Evolutionary conservation across 1,140 invertebrate species (phyloP), one percentile per base, ranked within the genome.

Genomic region (Drosophila cardini): DNA sequence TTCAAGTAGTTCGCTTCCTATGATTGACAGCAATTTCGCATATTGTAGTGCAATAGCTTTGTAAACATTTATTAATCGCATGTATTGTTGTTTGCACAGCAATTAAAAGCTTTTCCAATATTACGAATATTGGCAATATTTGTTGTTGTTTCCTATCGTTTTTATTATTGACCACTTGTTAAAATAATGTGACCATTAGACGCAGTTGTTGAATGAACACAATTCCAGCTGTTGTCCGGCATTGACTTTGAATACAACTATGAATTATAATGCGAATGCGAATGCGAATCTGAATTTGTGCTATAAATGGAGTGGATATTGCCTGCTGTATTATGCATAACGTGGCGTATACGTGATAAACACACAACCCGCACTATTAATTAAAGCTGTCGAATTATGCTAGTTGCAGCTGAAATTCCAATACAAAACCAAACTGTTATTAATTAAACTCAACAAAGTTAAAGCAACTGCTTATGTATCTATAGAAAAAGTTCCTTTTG

Each of bases 61-160:
- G 42, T 48, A 73, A 48, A 72, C 56, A 82, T 46, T 80, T 4
- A 74, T 64, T 71, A 85, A 74, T 71, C 57, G 65, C 75, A 68
- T 69, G 58, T 67, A 58, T 48, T 74, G 52, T 18, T 48, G 40
- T 65, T 76, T 61, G 78, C 83, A 80, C 62, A 89, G 72, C 40
- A 83, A 87, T 89, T 87, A 87, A 80, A 87, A 60, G 76, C 79
- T 74, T 71, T 74, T 52, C 82, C 80, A 56, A 72, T 62, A 63
- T 65, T 52, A 52, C 67, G 38, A 67, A 52, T 53, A 67, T 67
- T 67, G 43, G 62, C 36, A 63, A 65, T 57, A 36, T 10, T 61
- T 56, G 48, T 55, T 56, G 48, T 55, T 64, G 26, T 45, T 46
- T 15, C 48, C 30, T 16, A 52, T 16, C 30, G 42, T 56, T 38